Evolutionary conservation across 2,797 vertebrate genomes (phyloP).

Genomic region (Acrossocheilus fasciatus): DNA sequence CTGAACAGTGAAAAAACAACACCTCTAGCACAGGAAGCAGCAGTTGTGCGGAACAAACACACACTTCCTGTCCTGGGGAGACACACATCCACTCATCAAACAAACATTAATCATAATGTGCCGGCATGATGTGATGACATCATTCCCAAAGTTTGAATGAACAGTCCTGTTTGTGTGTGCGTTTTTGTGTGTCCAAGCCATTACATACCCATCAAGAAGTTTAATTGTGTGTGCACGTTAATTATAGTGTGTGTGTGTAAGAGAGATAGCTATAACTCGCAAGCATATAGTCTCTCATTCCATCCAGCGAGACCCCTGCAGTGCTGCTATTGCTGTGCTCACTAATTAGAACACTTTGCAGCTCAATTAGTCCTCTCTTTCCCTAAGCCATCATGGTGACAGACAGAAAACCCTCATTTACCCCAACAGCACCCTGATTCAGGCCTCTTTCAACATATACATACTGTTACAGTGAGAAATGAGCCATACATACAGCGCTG

Average conservation of each 20-base stretch:
- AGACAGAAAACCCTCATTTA: conserved; percentile 50
- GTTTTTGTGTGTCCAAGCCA: conserved; percentile 65
- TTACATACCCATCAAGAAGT: conserved; percentile 21
- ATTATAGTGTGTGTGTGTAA: not conserved
- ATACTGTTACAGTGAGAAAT: conserved; percentile 41
- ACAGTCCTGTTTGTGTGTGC: conserved; percentile 67
- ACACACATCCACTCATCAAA: conserved; percentile 65
- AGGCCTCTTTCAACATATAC: conserved; percentile 45
- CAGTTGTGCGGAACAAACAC: conserved; percentile 69
- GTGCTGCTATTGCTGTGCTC: conserved; percentile 8
- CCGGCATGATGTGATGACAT: conserved; percentile 16
- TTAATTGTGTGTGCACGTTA: conserved; percentile 18
- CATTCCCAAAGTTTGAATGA: not conserved
- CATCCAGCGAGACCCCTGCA: not conserved
- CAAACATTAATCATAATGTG: conserved; percentile 61
- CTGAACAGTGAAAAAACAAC: conserved; percentile 16
- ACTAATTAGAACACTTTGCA: conserved; percentile 39
- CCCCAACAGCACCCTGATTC: conserved; percentile 7
- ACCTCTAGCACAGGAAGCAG: conserved; percentile 65
- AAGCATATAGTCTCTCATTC: conserved; percentile 7
- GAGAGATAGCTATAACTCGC: not conserved
- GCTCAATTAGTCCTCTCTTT: conserved; percentile 46
- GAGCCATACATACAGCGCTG: conserved; percentile 18
- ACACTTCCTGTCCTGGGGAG: conserved; percentile 73
- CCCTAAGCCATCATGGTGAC: conserved; percentile 49